Percentiles rank a stretch among this genome's conserved stretches.
phyloP scores from a whole-genome alignment of 2,113 vertebrate genomes.

The Proterorhinus semilunaris region DNA sequence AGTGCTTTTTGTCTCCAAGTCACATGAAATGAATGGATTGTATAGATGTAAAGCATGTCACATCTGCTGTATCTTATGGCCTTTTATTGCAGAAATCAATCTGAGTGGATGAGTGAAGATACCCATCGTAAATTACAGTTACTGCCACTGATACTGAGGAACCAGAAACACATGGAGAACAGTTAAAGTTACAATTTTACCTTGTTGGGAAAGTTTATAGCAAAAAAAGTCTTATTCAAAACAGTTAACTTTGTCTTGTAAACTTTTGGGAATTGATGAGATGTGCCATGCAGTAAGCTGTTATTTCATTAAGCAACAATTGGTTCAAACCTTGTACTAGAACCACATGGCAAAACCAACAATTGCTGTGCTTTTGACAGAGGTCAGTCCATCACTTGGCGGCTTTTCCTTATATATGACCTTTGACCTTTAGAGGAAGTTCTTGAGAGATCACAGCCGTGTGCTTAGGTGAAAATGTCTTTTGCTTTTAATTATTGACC shows the following conservation, averaged over 20 bases:
- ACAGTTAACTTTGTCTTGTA: too few species aligned
- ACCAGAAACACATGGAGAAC: neutral
- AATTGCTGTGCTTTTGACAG: conserved; percentile 33
- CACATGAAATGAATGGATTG: neutral
- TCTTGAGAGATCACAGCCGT: conserved; percentile 39
- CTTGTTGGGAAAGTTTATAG: neutral
- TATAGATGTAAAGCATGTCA: neutral
- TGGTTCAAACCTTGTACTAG: conserved; percentile 16
- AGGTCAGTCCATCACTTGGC: conserved; percentile 45
- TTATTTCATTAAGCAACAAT: neutral
- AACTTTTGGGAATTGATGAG: neutral
- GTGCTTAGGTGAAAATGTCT: conserved; percentile 10
- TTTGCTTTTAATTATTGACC: conserved; percentile 30
- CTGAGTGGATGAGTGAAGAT: neutral
- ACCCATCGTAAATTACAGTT: neutral
- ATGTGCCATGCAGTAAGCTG: neutral
- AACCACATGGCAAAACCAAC: conserved; percentile 22
- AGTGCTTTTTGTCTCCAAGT: too few species aligned
- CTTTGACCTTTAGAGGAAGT: conserved; percentile 47
- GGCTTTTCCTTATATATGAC: conserved; percentile 55
- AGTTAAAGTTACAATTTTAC: neutral
- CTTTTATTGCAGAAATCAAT: neutral
- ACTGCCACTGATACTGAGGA: neutral
- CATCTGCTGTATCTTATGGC: neutral
- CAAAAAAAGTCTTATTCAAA: neutral